Conservation (phyloP, 2,797 vertebrate genomes). For the Mallotus villosus region DNA sequence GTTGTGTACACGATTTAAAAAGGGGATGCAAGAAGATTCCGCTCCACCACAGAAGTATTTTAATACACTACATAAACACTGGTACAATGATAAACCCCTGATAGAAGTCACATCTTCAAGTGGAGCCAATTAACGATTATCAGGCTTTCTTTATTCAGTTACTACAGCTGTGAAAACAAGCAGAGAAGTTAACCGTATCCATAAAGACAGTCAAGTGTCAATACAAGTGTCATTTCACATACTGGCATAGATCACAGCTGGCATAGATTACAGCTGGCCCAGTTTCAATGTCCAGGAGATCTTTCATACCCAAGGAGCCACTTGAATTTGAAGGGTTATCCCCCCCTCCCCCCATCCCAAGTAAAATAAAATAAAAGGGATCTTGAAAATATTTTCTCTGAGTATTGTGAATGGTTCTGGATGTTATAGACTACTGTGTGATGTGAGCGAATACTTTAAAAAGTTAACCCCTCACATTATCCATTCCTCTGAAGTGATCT, state of each 20-base stretch:
- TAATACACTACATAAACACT: constrained; percentile 6
- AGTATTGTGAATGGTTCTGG: neutral
- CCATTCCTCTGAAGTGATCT: constrained; percentile 19
- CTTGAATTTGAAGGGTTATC: constrained; percentile 31
- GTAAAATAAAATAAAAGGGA: constrained; percentile 27
- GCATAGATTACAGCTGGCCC: constrained; percentile 54
- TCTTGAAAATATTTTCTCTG: constrained; percentile 33
- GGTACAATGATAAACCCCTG: constrained; percentile 2
- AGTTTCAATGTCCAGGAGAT: constrained; percentile 43
- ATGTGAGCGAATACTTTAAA: constrained; percentile 16
- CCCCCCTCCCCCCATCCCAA: constrained; percentile 3
- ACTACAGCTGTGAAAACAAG: constrained; percentile 73
- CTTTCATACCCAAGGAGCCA: constrained; percentile 40
- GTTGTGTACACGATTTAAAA: constrained; percentile 14
- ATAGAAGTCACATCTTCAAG: constrained; percentile 21
- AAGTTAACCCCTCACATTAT: neutral
- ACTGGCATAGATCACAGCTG: constrained; percentile 52
- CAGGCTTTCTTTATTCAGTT: constrained; percentile 68
- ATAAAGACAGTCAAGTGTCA: constrained; percentile 65
- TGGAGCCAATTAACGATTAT: constrained; percentile 33
- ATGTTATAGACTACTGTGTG: constrained; percentile 38
- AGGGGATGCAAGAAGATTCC: constrained; percentile 9
- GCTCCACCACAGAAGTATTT: neutral
- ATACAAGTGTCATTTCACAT: constrained; percentile 61
- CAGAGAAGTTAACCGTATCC: constrained; percentile 69